Conservation (phyloP, 1,140 invertebrate genomes). For the Anadara kagoshimensis region DNA sequence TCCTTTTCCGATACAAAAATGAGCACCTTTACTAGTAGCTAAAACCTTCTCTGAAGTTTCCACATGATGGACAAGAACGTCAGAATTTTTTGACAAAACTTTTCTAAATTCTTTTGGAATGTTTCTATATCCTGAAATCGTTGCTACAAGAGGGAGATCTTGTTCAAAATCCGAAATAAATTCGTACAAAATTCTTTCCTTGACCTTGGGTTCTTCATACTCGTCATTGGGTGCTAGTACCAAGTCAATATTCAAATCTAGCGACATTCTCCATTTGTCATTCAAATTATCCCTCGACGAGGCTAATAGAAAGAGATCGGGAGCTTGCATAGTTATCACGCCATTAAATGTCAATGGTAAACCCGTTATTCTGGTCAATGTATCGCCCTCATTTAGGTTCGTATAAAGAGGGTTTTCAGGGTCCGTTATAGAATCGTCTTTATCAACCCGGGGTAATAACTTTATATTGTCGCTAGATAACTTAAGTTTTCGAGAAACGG, state of each 20-base stretch:
- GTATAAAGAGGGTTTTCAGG: conserved; percentile 19
- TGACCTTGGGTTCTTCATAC: conserved; percentile 22
- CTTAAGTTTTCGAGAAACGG: conserved; percentile 30
- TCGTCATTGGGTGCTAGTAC: conserved; percentile 17
- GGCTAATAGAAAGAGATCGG: conserved; percentile 32
- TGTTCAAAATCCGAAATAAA: conserved; percentile 34
- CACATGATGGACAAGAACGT: conserved; percentile 31
- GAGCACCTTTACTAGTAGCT: conserved; percentile 4
- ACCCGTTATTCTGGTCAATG: conserved; percentile 28
- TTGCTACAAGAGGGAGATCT: conserved; percentile 34
- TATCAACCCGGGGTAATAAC: conserved; percentile 5
- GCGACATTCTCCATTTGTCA: conserved; percentile 31
- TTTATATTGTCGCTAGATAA: conserved; percentile 35
- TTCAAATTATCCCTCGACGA: conserved; percentile 23
- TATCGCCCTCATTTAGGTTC: conserved; percentile 35
- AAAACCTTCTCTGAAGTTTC: conserved; percentile 33
- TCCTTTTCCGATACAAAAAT: conserved; percentile 21
- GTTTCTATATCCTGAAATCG: conserved; percentile 13
- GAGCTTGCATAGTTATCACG: conserved; percentile 33
- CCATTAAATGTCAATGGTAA: conserved; percentile 37
- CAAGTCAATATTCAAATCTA: conserved; percentile 26
- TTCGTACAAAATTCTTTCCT: conserved; percentile 10
- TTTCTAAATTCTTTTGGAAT: conserved; percentile 16
- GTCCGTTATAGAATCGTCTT: conserved; percentile 1
- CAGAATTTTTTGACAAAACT: conserved; percentile 20